phyloP scores from a whole-genome alignment of 2,113 vertebrate species.

The Tragulus kanchil region DNA sequence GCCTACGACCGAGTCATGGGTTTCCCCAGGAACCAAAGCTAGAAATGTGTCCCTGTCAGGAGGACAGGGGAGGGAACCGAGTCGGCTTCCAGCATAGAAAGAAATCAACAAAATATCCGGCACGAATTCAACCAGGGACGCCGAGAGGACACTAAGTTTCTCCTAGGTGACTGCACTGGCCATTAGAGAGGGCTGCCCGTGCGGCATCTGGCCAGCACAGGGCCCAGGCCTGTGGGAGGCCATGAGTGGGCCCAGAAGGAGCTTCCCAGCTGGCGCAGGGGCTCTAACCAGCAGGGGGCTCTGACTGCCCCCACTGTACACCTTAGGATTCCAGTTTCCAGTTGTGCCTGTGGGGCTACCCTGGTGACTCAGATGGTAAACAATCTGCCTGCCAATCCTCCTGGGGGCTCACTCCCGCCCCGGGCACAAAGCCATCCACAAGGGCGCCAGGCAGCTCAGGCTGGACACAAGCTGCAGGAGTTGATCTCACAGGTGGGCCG shows the following conservation, averaged over 20 bases:
- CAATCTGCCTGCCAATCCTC: too few species aligned
- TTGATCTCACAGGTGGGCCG: rapidly evolving
- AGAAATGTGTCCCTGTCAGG: rapidly evolving
- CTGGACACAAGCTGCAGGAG: rapidly evolving
- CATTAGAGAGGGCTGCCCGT: rapidly evolving
- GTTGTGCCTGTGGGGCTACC: not conserved
- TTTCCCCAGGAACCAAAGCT: rapidly evolving
- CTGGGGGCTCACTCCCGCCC: not conserved
- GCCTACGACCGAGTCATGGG: rapidly evolving
- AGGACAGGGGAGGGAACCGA: rapidly evolving
- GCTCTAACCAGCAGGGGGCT: rapidly evolving
- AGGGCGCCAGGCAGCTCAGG: rapidly evolving
- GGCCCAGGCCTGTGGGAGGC: not conserved
- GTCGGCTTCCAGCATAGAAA: not conserved
- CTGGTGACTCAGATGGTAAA: too few species aligned
- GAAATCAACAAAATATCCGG: rapidly evolving
- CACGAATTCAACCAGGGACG: rapidly evolving
- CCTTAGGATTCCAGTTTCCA: not conserved
- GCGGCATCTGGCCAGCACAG: rapidly evolving
- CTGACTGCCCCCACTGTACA: rapidly evolving
- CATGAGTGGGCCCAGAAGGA: rapidly evolving
- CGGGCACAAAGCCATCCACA: rapidly evolving
- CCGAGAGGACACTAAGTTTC: not conserved
- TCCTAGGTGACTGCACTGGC: not conserved
- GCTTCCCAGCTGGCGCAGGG: rapidly evolving